A percentile compares a stretch with the other conserved stretches of the same genome.
Evolutionary conservation across 2,797 vertebrate species (phyloP).

Genomic region (Liasis olivaceus): DNA sequence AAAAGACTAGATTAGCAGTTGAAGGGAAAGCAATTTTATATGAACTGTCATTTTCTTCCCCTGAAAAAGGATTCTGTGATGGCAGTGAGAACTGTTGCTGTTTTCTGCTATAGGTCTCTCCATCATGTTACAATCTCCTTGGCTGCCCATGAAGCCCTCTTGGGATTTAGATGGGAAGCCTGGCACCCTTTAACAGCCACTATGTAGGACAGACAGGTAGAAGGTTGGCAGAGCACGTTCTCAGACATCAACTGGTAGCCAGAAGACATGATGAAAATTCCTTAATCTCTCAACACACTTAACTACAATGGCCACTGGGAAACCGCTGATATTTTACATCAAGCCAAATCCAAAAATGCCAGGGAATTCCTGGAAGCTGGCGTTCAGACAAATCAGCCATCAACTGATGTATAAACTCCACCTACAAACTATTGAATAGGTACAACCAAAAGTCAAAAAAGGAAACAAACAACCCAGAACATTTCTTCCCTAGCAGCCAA

Average conservation of each 20-base stretch:
- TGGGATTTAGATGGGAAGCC: not conserved
- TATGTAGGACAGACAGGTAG: not conserved
- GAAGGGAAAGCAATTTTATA: too few species aligned
- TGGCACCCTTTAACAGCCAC: not conserved
- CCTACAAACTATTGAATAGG: not conserved
- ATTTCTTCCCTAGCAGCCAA: not conserved
- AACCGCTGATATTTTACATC: not conserved
- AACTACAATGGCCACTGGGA: not conserved
- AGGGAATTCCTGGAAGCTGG: not conserved
- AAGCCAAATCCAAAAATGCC: not conserved
- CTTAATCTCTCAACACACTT: not conserved
- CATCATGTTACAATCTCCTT: too few species aligned
- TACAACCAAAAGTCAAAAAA: not conserved
- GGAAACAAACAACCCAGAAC: not conserved
- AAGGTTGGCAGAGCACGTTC: not conserved
- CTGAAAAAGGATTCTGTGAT: too few species aligned
- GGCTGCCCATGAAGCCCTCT: too few species aligned
- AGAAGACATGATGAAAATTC: not conserved
- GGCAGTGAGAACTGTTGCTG: too few species aligned
- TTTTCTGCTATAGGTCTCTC: too few species aligned
- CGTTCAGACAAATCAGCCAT: not conserved
- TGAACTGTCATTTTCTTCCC: too few species aligned
- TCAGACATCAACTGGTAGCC: not conserved
- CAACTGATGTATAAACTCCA: not conserved
- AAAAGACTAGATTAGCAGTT: too few species aligned